phyloP scores from a whole-genome alignment of 1,140 invertebrate species.

The Drosophila novamexicana region DNA sequence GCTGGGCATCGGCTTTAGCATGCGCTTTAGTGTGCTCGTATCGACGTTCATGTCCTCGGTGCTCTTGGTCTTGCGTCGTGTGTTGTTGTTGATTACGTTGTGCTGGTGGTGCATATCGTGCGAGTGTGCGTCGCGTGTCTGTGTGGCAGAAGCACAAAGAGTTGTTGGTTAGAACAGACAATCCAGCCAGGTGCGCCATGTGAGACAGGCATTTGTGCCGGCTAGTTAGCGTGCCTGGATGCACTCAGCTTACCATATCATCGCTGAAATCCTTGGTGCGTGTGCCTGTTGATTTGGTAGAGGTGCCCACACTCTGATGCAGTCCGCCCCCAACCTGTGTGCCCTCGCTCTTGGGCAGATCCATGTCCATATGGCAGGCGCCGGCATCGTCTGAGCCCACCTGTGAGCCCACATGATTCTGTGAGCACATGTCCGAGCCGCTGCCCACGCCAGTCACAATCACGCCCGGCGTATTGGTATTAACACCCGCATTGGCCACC shows the following conservation, averaged over 20 bases:
- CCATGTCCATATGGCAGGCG: slow-evolving; percentile 84
- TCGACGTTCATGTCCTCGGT: slow-evolving; percentile 95
- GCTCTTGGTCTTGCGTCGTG: slow-evolving; percentile 92
- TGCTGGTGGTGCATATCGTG: slow-evolving; percentile 84
- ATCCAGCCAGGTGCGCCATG: not conserved
- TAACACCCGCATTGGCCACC: slow-evolving; percentile 87
- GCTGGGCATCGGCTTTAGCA: slow-evolving; percentile 96
- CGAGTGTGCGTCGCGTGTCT: slow-evolving; percentile 83
- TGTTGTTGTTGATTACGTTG: slow-evolving; percentile 90
- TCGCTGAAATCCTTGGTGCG: slow-evolving; percentile 84
- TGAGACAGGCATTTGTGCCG: not conserved
- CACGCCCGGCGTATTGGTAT: slow-evolving; percentile 67
- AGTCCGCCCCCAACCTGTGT: slow-evolving; percentile 91
- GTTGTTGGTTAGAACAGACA: slow-evolving; percentile 9
- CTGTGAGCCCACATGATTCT: slow-evolving; percentile 85
- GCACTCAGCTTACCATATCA: slow-evolving; percentile 74
- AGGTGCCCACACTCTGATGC: slow-evolving; percentile 83
- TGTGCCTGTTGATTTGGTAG: slow-evolving; percentile 87
- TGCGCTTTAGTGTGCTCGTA: slow-evolving; percentile 95
- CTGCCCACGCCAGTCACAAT: slow-evolving; percentile 74
- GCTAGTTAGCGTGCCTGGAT: not conserved
- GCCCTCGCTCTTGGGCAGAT: slow-evolving; percentile 90
- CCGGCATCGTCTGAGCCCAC: slow-evolving; percentile 78
- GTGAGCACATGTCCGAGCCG: slow-evolving; percentile 84
- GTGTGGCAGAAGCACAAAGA: slow-evolving; percentile 16